Evolutionary conservation across 2,888 invertebrate genomes (phyloP).

Genomic region (Geotrupes spiniger): DNA sequence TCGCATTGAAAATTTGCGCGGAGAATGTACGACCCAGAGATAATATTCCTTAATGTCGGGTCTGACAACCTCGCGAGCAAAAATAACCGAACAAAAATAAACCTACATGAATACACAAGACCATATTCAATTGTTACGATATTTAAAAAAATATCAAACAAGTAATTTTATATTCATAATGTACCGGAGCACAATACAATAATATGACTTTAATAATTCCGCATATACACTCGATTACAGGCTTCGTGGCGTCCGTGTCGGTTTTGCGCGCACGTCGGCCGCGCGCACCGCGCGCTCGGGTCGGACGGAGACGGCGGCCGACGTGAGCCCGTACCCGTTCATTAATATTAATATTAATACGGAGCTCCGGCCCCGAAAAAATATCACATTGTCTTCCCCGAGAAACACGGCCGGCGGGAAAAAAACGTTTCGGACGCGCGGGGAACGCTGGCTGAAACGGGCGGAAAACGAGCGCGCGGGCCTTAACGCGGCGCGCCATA

Average conservation of each 20-base stretch:
- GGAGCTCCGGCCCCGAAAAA: slow-evolving; percentile 10
- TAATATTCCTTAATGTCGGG: slow-evolving; percentile 3
- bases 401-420: slow-evolving; percentile 9
- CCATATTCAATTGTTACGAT: slow-evolving; percentile 46
- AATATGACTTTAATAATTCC: slow-evolving; percentile 37
- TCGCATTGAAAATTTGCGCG: too few relatives aligned
- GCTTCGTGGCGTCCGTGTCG: slow-evolving; percentile 18
- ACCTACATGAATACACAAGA: slow-evolving; percentile 24
- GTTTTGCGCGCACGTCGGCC: slow-evolving; percentile 5
- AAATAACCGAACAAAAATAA: slow-evolving; percentile 7
- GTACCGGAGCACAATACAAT: slow-evolving; percentile 41
- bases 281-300: neutral
- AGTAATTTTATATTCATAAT: slow-evolving; percentile 49
- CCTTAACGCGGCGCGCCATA: slow-evolving; percentile 14
- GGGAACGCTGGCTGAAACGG: slow-evolving; percentile 14
- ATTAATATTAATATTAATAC: slow-evolving; percentile 25
- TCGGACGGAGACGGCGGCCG: neutral
- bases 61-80: slow-evolving; percentile 1
- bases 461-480: slow-evolving; percentile 5
- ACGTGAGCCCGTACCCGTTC: slow-evolving; percentile 10
- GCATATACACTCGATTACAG: slow-evolving; percentile 33
- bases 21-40: neutral
- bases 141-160: slow-evolving; percentile 44
- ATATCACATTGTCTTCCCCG: slow-evolving; percentile 19
- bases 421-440: slow-evolving; percentile 4